A percentile compares a stretch with the other conserved stretches of the same genome.
Evolutionary conservation across 2,888 invertebrate species (phyloP).

Genomic region (Unio delphinus): DNA sequence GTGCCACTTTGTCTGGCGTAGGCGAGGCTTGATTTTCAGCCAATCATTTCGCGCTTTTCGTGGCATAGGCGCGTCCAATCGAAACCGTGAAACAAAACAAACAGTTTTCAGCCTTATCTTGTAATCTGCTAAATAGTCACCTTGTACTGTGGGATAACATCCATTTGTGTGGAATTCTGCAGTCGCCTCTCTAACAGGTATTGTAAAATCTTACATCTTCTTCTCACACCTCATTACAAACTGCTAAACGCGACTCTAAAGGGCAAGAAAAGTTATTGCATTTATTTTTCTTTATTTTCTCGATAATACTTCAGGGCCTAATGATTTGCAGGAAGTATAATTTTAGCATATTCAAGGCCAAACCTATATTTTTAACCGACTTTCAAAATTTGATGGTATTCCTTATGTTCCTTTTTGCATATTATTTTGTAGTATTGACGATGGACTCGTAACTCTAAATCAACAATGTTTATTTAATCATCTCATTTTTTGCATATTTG

Average conservation of each 20-base stretch:
- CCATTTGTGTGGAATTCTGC: conserved; percentile 22
- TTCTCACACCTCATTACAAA: conserved; percentile 16
- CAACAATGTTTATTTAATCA: too few relatives aligned
- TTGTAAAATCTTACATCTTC: conserved; percentile 38
- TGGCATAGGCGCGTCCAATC: not conserved
- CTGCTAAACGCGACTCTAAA: not conserved
- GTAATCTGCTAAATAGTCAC: conserved; percentile 35
- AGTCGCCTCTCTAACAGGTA: conserved; percentile 37
- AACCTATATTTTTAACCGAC: too few relatives aligned
- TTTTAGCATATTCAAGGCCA: too few relatives aligned
- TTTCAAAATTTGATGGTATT: too few relatives aligned
- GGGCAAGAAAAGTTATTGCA: not conserved
- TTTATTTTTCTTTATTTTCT: too few relatives aligned
- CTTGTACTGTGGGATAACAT: conserved; percentile 29
- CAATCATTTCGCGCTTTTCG: conserved; percentile 3
- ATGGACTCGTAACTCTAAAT: too few relatives aligned
- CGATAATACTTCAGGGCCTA: too few relatives aligned
- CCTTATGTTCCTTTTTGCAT: too few relatives aligned
- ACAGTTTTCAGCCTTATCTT: conserved; percentile 34
- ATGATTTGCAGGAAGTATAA: too few relatives aligned
- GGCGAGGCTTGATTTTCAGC: conserved; percentile 4
- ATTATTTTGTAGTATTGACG: too few relatives aligned
- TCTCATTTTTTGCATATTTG: too few relatives aligned
- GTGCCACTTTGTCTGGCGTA: conserved; percentile 4
- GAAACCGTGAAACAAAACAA: conserved; percentile 26